Conservation (phyloP, 2,113 vertebrate species). For the Perca flavescens region DNA sequence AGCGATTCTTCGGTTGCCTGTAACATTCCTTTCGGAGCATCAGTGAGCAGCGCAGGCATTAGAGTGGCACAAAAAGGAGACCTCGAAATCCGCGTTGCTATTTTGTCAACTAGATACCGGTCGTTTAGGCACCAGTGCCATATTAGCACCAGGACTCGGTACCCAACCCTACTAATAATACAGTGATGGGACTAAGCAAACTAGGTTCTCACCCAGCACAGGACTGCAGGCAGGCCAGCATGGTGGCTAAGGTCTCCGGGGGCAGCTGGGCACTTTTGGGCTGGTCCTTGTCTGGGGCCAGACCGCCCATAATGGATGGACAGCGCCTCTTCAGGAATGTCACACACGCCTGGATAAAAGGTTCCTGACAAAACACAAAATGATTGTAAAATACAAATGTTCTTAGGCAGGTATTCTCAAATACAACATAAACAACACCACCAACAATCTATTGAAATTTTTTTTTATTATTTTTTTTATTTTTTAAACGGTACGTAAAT, state of each 20-base stretch:
- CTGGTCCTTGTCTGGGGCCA: conserved; percentile 98
- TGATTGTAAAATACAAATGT: not conserved
- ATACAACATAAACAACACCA: not conserved
- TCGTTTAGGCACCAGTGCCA: too few species aligned
- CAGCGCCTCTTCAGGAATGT: conserved; percentile 98
- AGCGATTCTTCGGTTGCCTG: too few species aligned
- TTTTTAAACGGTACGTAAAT: not conserved
- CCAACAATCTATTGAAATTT: not conserved
- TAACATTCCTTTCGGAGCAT: too few species aligned
- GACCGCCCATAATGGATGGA: conserved; percentile 97
- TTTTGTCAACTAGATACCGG: too few species aligned
- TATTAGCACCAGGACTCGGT: too few species aligned
- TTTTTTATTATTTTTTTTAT: too few species aligned
- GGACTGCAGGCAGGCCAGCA: conserved; percentile 96
- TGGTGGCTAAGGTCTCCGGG: conserved; percentile 96
- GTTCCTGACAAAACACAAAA: conserved; percentile 85
- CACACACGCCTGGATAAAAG: conserved; percentile 98
- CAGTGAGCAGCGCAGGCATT: too few species aligned
- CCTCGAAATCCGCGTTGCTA: too few species aligned
- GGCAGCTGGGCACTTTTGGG: conserved; percentile 99
- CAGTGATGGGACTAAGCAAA: not conserved
- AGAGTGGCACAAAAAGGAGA: too few species aligned
- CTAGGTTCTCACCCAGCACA: conserved; percentile 92
- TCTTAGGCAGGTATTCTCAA: not conserved
- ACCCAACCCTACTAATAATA: not conserved